Percentiles rank a stretch among this genome's conserved stretches.
phyloP scores from a whole-genome alignment of 2,113 vertebrate genomes.

The Siniperca knerii region DNA sequence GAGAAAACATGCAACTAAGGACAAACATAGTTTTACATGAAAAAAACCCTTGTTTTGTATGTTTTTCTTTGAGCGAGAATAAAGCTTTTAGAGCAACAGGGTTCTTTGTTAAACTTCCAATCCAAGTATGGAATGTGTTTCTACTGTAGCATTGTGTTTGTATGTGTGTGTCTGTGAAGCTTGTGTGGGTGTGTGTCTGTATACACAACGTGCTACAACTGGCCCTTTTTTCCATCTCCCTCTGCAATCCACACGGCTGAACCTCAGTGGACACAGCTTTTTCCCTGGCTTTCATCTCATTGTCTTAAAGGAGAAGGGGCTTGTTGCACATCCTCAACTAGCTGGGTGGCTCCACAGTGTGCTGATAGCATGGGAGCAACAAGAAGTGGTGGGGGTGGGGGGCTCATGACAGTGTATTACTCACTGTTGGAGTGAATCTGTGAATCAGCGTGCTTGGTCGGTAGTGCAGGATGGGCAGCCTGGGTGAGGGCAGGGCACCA shows the following conservation, averaged over 20 bases:
- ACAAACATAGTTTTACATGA: slow-evolving; percentile 58
- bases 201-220: slow-evolving; percentile 54
- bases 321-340: slow-evolving; percentile 56
- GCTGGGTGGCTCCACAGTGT: slow-evolving; percentile 43
- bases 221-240: slow-evolving; percentile 77
- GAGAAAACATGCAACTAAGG: slow-evolving; percentile 36
- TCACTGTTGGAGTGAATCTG: slow-evolving; percentile 82
- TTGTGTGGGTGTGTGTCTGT: slow-evolving; percentile 20
- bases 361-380: slow-evolving; percentile 33
- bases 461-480: slow-evolving; percentile 85
- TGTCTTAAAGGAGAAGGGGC: slow-evolving; percentile 70
- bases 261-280: slow-evolving; percentile 65
- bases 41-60: slow-evolving; percentile 61
- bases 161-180: slow-evolving; percentile 22
- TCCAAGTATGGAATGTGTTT: slow-evolving; percentile 75
- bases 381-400: background rate
- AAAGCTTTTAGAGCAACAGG: slow-evolving; percentile 79
- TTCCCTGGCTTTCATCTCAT: slow-evolving; percentile 79
- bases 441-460: slow-evolving; percentile 73
- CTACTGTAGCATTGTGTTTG: slow-evolving; percentile 23
- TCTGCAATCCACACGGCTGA: slow-evolving; percentile 44
- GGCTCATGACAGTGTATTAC: slow-evolving; percentile 44
- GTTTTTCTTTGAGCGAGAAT: slow-evolving; percentile 77
- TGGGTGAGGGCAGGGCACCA: slow-evolving; percentile 74
- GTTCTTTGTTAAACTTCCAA: slow-evolving; percentile 69